Evolutionary conservation across 2,888 invertebrate genomes (phyloP).

Genomic region (Tupiocoris notatus): DNA sequence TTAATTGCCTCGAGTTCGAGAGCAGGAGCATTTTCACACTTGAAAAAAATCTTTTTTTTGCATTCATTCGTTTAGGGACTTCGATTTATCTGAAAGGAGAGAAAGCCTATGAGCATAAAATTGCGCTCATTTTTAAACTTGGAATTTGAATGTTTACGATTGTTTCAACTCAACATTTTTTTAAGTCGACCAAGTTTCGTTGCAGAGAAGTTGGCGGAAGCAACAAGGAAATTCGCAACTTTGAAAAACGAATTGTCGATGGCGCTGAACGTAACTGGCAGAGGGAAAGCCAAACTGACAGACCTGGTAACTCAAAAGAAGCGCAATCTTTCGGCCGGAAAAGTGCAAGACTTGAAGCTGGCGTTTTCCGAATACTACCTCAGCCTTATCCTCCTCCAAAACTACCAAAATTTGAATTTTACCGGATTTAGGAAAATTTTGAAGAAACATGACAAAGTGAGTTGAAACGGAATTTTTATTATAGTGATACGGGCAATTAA

Average conservation of each 20-base stretch:
- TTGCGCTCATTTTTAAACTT: no score
- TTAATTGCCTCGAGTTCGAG: no score
- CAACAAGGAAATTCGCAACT: constrained; percentile 74
- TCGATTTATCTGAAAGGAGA: no score
- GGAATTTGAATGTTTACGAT: no score
- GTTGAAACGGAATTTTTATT: no score
- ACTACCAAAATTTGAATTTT: constrained; percentile 84
- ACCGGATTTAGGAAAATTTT: constrained; percentile 87
- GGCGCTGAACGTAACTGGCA: constrained; percentile 46
- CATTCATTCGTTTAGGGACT: no score
- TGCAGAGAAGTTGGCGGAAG: constrained; percentile 82
- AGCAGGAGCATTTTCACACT: no score
- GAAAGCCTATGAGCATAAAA: no score
- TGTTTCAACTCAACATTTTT: neutral
- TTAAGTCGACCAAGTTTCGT: neutral
- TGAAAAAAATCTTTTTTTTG: no score
- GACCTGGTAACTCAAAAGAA: constrained; percentile 50
- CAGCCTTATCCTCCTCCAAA: constrained; percentile 79
- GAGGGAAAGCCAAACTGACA: constrained; percentile 52
- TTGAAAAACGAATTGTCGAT: constrained; percentile 69
- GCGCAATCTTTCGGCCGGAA: constrained; percentile 61
- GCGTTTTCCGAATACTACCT: constrained; percentile 90
- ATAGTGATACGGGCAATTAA: no score
- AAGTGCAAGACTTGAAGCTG: constrained; percentile 77
- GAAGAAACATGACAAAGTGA: constrained; percentile 86